Percentiles rank a stretch among this genome's conserved stretches.
Evolutionary conservation across 2,113 vertebrate genomes (phyloP).

Genomic region (Clarias magur): DNA sequence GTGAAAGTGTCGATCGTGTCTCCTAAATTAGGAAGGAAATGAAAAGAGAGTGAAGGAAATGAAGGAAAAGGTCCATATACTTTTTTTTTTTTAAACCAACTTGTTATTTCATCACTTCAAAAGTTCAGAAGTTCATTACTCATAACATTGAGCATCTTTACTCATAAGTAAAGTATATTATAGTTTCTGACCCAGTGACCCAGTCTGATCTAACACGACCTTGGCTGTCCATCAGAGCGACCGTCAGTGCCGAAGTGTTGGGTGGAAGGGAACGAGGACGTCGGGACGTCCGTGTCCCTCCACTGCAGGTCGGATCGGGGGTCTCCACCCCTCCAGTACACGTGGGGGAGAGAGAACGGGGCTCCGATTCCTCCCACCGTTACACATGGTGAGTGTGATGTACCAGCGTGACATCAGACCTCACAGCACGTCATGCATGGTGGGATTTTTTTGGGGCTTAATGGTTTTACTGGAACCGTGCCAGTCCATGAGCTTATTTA

Average conservation of each 20-base stretch:
- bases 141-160: not conserved
- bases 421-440: not conserved
- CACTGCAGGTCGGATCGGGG: slow-evolving; percentile 78
- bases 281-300: slow-evolving; percentile 73
- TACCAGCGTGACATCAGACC: not conserved
- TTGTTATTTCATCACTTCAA: not conserved
- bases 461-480: slow-evolving; percentile 3
- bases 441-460: not conserved
- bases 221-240: slow-evolving; percentile 68
- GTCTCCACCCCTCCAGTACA: slow-evolving; percentile 75
- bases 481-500: not conserved
- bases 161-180: not conserved
- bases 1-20: not conserved
- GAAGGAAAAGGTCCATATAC: not conserved
- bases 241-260: slow-evolving; percentile 79
- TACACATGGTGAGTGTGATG: slow-evolving; percentile 72
- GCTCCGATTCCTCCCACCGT: slow-evolving; percentile 51
- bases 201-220: not conserved
- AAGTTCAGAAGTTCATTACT: not conserved
- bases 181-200: not conserved
- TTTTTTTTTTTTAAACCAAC: not conserved
- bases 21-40: not conserved
- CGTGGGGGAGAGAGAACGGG: slow-evolving; percentile 74
- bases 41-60: not conserved
- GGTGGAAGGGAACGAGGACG: slow-evolving; percentile 70